Evolutionary conservation across 2,888 invertebrate genomes (phyloP).

Genomic region (Vanessa cardui): DNA sequence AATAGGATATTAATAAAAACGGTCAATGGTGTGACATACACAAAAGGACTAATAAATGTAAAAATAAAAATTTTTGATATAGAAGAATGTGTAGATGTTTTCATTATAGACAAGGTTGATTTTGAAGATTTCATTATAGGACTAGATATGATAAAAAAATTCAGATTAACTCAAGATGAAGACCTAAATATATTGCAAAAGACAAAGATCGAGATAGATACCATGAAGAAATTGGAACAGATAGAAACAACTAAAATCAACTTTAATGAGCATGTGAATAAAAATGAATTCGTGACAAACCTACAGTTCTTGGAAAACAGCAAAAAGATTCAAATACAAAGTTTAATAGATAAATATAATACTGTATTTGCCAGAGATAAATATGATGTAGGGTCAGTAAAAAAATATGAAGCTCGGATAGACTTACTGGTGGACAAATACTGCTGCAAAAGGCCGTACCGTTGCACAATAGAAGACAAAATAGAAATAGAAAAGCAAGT

Average conservation of each 20-base stretch:
- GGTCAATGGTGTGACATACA: constrained; percentile 38
- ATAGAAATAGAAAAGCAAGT: no score
- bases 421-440: no score
- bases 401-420: no score
- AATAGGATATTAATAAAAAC: constrained; percentile 13
- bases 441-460: no score
- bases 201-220: not conserved
- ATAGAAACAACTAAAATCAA: constrained; percentile 20
- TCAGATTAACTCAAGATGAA: not conserved
- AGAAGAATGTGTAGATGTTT: constrained; percentile 37
- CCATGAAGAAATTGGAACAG: constrained; percentile 5
- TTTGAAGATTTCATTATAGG: constrained; percentile 39
- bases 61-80: constrained; percentile 40
- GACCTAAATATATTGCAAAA: constrained; percentile 6
- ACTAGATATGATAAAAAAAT: constrained; percentile 2
- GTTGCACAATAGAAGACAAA: no score
- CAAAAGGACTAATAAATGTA: constrained; percentile 35
- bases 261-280: constrained; percentile 30
- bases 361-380: no score
- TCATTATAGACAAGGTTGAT: constrained; percentile 35
- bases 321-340: constrained; percentile 17
- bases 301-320: constrained; percentile 22
- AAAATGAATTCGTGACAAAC: constrained; percentile 15
- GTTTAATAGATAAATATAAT: no score
- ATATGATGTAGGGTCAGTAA: no score